phyloP scores from a whole-genome alignment of 1,140 invertebrate genomes.

The Fragariocoptes setiger region DNA sequence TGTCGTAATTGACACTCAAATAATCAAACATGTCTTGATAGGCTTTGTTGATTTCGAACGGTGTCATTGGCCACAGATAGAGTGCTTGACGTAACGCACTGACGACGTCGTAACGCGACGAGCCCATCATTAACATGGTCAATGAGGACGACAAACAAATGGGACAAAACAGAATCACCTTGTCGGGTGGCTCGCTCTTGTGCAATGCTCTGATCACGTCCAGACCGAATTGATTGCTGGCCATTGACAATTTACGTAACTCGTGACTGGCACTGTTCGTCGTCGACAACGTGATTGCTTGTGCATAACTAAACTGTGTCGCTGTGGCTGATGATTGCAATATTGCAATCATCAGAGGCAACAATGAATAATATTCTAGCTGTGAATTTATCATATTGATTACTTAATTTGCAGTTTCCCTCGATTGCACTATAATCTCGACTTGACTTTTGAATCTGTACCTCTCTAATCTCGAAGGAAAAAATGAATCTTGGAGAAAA shows the following conservation, averaged over 20 bases:
- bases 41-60: conserved; percentile 12
- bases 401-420: too few species aligned
- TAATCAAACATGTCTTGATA: conserved; percentile 12
- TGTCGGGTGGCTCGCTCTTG: conserved; percentile 6
- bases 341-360: too few species aligned
- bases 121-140: conserved; percentile 12
- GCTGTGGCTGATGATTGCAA: too few species aligned
- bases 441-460: too few species aligned
- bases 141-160: conserved; percentile 13
- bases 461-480: too few species aligned
- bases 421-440: too few species aligned
- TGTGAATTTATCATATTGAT: too few species aligned
- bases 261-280: too few species aligned
- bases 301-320: too few species aligned
- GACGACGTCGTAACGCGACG: conserved; percentile 9
- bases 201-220: conserved; percentile 12
- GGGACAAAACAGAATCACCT: conserved; percentile 12
- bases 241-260: conserved; percentile 13
- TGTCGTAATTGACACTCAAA: conserved; percentile 11
- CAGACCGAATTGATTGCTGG: conserved; percentile 14
- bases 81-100: conserved; percentile 11
- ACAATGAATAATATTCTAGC: too few species aligned
- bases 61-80: conserved; percentile 13
- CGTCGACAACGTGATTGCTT: too few species aligned
- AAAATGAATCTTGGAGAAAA: too few species aligned